Conservation (phyloP, 2,888 invertebrate genomes). For the Lepidocyrtinus sp. region DNA sequence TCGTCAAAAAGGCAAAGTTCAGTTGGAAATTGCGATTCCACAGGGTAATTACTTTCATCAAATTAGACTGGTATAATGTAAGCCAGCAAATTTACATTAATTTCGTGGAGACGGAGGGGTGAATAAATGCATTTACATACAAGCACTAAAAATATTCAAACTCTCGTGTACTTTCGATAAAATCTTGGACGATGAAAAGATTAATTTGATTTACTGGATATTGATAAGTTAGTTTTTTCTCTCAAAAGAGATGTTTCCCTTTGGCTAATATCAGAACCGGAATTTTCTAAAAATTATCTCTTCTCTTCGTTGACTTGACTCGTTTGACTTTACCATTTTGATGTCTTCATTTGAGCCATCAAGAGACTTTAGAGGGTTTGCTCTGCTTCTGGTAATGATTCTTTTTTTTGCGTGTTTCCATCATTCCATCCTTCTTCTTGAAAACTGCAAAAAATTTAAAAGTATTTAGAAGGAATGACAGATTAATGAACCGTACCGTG, state of each 20-base stretch:
- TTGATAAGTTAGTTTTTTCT: neutral
- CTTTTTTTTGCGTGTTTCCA: neutral
- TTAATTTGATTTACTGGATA: conserved; percentile 2
- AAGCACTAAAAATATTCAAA: neutral
- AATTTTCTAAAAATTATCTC: too few relatives aligned
- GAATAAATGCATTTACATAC: neutral
- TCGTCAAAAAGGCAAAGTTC: neutral
- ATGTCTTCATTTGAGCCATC: conserved; percentile 9
- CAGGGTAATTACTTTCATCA: neutral
- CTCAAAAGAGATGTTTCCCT: too few relatives aligned
- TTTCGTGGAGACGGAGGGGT: neutral
- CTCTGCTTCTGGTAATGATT: neutral
- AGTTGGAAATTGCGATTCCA: neutral
- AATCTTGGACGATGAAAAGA: neutral
- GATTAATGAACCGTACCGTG: conserved; percentile 44
- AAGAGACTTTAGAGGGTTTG: too few relatives aligned
- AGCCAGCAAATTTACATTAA: neutral
- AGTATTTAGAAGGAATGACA: conserved; percentile 30
- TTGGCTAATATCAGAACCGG: too few relatives aligned
- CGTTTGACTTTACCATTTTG: neutral
- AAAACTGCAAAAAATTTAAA: conserved; percentile 10
- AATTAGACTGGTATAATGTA: neutral
- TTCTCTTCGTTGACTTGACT: neutral
- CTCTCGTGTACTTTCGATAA: neutral
- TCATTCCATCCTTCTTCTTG: neutral